Conservation (phyloP, 2,797 vertebrate genomes). For the Chrosomus eos region DNA sequence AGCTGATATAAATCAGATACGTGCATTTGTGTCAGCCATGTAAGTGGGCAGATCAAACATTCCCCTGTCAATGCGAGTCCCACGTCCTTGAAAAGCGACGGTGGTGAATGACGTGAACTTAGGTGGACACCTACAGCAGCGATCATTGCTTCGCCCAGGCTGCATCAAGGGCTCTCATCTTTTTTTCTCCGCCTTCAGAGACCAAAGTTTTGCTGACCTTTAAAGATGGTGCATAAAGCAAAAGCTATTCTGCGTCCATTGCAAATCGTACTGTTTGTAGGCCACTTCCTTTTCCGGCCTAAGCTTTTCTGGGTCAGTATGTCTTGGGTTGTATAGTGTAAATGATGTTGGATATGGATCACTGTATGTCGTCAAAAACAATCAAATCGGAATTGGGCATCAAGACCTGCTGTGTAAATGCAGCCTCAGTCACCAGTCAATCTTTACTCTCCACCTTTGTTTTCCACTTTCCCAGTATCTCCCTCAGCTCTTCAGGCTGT, state of each 20-base stretch:
- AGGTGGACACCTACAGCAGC: neutral
- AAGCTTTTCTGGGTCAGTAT: neutral
- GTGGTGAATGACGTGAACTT: neutral
- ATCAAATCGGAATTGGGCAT: neutral
- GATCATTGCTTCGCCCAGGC: neutral
- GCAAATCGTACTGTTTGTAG: neutral
- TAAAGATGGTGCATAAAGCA: neutral
- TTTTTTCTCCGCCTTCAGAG: neutral
- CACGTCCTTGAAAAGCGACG: neutral
- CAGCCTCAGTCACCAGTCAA: neutral
- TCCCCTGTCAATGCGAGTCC: neutral
- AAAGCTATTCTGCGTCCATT: neutral
- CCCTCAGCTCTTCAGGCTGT: slow-evolving; percentile 34
- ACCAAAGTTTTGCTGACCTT: neutral
- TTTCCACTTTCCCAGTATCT: slow-evolving; percentile 31
- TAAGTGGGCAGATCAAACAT: neutral
- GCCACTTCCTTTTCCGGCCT: neutral
- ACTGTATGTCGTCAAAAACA: neutral
- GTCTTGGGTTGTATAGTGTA: neutral
- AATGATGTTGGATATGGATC: neutral
- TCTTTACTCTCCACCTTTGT: slow-evolving; percentile 35
- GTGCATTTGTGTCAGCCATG: neutral
- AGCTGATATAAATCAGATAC: neutral
- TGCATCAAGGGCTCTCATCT: neutral
- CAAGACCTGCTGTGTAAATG: neutral